Base-by-base conservation (phyloP, 2,797 vertebrate species). In the Falco peregrinus region DNA sequence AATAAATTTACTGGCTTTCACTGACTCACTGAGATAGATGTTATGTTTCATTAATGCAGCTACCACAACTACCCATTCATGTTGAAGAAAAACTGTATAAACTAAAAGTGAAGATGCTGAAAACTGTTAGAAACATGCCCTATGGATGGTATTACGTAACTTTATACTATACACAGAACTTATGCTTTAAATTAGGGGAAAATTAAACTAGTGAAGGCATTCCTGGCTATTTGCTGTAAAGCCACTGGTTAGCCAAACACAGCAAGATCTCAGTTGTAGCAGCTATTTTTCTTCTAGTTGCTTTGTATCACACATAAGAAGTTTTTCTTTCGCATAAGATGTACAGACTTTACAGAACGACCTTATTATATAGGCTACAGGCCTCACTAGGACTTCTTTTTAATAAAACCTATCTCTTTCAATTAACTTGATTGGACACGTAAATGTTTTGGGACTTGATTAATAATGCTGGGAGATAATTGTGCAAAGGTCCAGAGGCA, bases 401-500 rank as follows among this genome's bases (percentile, higher is more conserved):
- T 90, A 97, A 96, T 93, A 95, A 93, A 95, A 82, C 68, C 88
- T n/a, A 69, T 90, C 91, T 96, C 89, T 96, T 97, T 95, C 92
- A 96, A 97, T 97, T 95, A 96, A 92, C 90, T 96, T 94, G 95
- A 97, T 92, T 94, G 91, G 95, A 97, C 57, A 35, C 67, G 90
- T 89, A 95, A 94, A 96, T 92, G 84, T 90, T 97, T 94, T 82
- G 78, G 79, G 93, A 75, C 86, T 90, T 90, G 94, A 96, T 97
- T 95, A 96, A 96, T 94, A 96, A 91, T 82, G 84, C 95, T 89
- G 85, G 51, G 87, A 96, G 87, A 95, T 93, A 95, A 96, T 92
- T 95, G 86, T 94, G 87, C 91, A 95, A 96, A 93, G 90, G 96
- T 95, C 96, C 95, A 96, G 97, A 96, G 97, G 92, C 95, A 95